Conservation (phyloP, 2,888 invertebrate genomes). For the Acronicta alni region DNA sequence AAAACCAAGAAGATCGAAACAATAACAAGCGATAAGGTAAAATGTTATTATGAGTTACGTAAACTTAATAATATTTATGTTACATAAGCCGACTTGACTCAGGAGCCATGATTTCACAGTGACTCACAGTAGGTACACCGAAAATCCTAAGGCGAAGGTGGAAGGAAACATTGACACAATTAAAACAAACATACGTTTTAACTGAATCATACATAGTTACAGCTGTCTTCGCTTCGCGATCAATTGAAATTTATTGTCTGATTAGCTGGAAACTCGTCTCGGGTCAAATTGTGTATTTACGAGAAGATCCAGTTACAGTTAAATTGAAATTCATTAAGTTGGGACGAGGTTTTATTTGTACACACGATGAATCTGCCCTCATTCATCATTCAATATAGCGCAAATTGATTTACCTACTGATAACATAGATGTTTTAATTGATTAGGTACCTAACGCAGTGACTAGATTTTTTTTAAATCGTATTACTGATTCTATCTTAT, state of each 20-base stretch:
- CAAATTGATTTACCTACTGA: conserved; percentile 11
- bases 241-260: conserved; percentile 79
- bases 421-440: conserved; percentile 18
- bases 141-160: conserved; percentile 61
- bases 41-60: conserved; percentile 62
- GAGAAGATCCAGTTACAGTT: conserved; percentile 64
- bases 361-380: conserved; percentile 20
- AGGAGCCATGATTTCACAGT: conserved; percentile 68
- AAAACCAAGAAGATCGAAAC: conserved; percentile 56
- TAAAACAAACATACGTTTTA: conserved; percentile 59
- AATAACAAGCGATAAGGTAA: conserved; percentile 62
- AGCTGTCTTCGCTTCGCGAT: conserved; percentile 59
- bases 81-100: conserved; percentile 44
- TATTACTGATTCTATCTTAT: conserved; percentile 25
- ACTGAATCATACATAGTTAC: conserved; percentile 66
- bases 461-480: conserved; percentile 19
- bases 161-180: conserved; percentile 70
- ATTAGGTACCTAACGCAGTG: conserved; percentile 19
- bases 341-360: conserved; percentile 26
- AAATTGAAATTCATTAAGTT: conserved; percentile 64
- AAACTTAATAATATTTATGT: conserved; percentile 58
- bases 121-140: conserved; percentile 67
- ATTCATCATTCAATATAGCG: conserved; percentile 13
- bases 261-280: conserved; percentile 68
- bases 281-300: conserved; percentile 70